These are phyloP conservation scores for Solen grandis DNA, from an alignment of 1,140 invertebrate genomes.

Conservation along the genomic window DNA sequence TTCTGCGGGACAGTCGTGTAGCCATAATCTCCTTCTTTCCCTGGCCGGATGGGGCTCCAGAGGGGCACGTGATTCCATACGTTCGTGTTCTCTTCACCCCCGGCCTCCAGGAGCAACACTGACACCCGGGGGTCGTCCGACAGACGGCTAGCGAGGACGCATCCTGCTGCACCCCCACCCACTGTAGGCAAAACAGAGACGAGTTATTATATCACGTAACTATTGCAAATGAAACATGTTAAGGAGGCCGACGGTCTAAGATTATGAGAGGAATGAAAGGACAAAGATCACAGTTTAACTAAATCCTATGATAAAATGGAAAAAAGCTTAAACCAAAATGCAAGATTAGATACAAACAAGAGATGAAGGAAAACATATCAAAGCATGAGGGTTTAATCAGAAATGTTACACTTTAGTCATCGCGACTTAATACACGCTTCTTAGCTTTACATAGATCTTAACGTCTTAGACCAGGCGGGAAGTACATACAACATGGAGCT, in stretches of 20 bases:
- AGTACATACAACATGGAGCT: no score
- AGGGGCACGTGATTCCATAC: slow-evolving; percentile 84
- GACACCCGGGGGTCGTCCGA: slow-evolving; percentile 89
- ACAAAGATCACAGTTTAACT: background rate
- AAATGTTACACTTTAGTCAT: no score
- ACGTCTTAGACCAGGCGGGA: no score
- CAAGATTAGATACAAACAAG: no score
- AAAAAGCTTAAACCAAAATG: no score
- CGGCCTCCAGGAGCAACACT: slow-evolving; percentile 93
- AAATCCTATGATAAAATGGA: background rate
- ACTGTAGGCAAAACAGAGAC: slow-evolving; percentile 83
- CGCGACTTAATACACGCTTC: no score
- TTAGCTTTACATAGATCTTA: no score
- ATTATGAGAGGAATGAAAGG: background rate
- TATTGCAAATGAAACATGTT: background rate
- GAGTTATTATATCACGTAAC: background rate
- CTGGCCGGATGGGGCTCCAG: slow-evolving; percentile 39
- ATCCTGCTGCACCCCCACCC: slow-evolving; percentile 96
- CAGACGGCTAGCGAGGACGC: slow-evolving; percentile 95
- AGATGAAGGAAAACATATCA: no score
- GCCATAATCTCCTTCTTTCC: slow-evolving; percentile 89
- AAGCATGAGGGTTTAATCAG: no score
- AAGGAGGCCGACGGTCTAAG: background rate
- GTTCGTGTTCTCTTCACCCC: slow-evolving; percentile 94
- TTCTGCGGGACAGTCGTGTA: slow-evolving; percentile 94